Base-by-base conservation (phyloP, 1,140 invertebrate species). In the Drosophila cardini region DNA sequence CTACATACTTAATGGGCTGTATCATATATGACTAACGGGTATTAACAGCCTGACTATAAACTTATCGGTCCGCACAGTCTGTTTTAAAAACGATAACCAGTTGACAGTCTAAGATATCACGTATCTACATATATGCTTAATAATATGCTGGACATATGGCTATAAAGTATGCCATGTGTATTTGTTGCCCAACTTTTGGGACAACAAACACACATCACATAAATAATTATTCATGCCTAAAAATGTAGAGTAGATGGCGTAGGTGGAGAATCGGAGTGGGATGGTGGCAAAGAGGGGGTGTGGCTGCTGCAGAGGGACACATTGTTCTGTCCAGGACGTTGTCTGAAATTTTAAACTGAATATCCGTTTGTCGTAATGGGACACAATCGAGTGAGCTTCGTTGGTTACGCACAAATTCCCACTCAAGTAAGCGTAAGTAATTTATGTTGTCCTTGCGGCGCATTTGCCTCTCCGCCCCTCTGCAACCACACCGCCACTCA, bases 391-490 rank as follows among this genome's bases (percentile, higher is more conserved):
- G 81, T 89, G 83, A 87, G 84, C 79, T 83, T 82, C 80, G 79
- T 91, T 82, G 80, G 89, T 85, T 91, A 91, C 89, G 89, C 89
- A 91, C 89, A 91, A 89, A 91, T 91, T 91, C 89, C 89, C 84
- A 83, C 89, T 90, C 89, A 91, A 91, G 89, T 91, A 90, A 91
- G 89, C 90, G 84, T 91, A 91, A 91, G 84, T 91, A 91, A 91
- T 91, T 91, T 91, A 91, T 91, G 87, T 90, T 81, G 79, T 90
- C 86, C 86, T 90, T 90, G 78, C 86, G 82, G 78, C 82, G 75
- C 83, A 86, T 83, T 77, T 76, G 34, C 77, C 77, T 32, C 8
- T 26, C 48, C 58, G 7, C 21, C 43, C 11, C 21, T 26, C 21
- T 26, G 21, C 21, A 26, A 26, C 21, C 15, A 36, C 18, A 13